Conservation (phyloP, 92 coral and sea anemone genomes). For the Epizoanthus illoricatus region DNA sequence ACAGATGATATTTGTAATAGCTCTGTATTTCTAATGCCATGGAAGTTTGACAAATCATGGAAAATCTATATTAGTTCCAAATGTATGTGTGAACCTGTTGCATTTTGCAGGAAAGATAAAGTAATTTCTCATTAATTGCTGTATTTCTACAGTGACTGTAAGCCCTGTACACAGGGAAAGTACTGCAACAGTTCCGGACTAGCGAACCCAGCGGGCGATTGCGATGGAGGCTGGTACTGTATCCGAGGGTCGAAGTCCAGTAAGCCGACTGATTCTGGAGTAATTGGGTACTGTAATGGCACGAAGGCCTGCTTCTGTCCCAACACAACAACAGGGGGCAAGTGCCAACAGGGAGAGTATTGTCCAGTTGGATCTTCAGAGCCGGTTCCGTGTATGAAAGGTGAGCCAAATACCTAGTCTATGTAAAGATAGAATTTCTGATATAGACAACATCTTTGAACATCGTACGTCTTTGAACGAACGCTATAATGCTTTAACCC, state of each 20-base stretch:
- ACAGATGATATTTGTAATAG: neutral
- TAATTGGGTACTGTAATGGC: conserved; percentile 65
- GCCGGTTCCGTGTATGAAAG: conserved; percentile 86
- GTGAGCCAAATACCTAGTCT: conserved; percentile 36
- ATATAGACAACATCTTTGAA: too few species aligned
- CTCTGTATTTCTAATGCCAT: neutral
- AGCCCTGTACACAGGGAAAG: conserved; percentile 85
- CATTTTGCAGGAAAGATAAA: neutral
- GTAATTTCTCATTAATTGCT: neutral
- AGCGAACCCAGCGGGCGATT: conserved; percentile 72
- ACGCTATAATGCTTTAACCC: too few species aligned
- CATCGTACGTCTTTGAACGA: too few species aligned
- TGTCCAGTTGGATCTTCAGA: conserved; percentile 90
- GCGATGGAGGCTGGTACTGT: conserved; percentile 92
- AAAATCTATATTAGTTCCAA: neutral
- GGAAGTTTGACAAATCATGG: too few species aligned
- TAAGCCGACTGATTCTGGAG: conserved; percentile 77
- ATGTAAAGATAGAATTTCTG: too few species aligned
- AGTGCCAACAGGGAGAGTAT: conserved; percentile 87
- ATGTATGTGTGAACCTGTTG: neutral
- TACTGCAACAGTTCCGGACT: conserved; percentile 87
- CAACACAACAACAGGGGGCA: conserved; percentile 92
- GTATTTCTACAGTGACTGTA: conserved; percentile 69
- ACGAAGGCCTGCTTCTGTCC: conserved; percentile 88
- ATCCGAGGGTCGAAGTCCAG: conserved; percentile 84